A percentile compares a stretch with the other conserved stretches of the same genome.
Evolutionary conservation across 1,140 invertebrate species (phyloP).

Genomic region (Ceratina calcarata): DNA sequence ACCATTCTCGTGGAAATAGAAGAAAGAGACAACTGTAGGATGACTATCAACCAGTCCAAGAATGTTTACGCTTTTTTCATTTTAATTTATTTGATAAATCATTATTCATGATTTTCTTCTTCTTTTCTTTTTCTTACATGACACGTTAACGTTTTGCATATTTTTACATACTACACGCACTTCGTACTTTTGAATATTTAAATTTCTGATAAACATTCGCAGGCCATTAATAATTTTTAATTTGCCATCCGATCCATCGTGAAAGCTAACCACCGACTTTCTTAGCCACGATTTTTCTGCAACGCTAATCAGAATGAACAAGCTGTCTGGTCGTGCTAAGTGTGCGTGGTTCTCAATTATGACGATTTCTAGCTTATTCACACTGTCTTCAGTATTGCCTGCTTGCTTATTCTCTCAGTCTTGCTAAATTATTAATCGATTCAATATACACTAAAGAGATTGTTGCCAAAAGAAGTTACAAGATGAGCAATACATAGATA

Average conservation of each 20-base stretch:
- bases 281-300: background rate
- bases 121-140: too few relatives aligned
- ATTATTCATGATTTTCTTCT: too few relatives aligned
- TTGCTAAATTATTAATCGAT: too few relatives aligned
- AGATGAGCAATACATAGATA: too few relatives aligned
- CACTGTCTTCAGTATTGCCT: background rate
- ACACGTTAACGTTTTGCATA: too few relatives aligned
- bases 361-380: constrained; percentile 24
- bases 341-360: constrained; percentile 30
- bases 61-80: background rate
- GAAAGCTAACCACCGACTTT: background rate
- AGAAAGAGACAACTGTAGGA: background rate
- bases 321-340: background rate
- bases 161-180: too few relatives aligned
- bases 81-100: background rate
- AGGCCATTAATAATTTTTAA: too few relatives aligned
- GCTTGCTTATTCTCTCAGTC: background rate
- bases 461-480: too few relatives aligned
- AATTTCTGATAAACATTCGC: too few relatives aligned
- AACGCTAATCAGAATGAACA: constrained; percentile 9
- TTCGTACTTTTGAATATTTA: too few relatives aligned
- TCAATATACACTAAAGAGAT: too few relatives aligned
- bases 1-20: background rate
- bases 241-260: too few relatives aligned
- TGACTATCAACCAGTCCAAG: background rate